Evolutionary conservation across 2,888 invertebrate species (phyloP), one percentile per base, ranked within the genome.

Genomic region (Zootermopsis nevadensis): DNA sequence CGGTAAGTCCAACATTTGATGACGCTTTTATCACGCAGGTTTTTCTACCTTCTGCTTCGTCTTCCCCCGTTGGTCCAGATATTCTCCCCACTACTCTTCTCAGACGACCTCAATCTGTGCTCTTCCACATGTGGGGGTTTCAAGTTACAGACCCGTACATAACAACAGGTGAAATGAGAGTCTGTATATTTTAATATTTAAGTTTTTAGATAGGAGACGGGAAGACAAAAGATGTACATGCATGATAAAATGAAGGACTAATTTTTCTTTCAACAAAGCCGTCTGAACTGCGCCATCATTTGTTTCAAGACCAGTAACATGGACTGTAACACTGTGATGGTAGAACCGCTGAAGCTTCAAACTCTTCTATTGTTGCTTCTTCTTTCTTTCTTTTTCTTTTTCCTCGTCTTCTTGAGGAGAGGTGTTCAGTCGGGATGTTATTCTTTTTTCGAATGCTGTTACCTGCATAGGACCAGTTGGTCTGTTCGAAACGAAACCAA

Each of bases 401-500:
- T 19, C 22, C 8, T 55, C 55, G 6, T 60, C 60, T 10, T 60
- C 60, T 27, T 60, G n/a, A 60, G 76, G 55, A 77, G 42, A 81
- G 72, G 69, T 69, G 72, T 81, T 81, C n/a, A n/a, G n/a, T n/a
- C 33, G 42, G 42, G 33, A 48, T 69, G 31, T 81, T 53, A 7
- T 60, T 55, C 33, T 74, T 72, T 76, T 74, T 82, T 76, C 31
- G 38, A 42, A 35, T 35, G 38, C n/a, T 55, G 77, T 53, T 53
- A 48, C 77, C 33, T 79, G 35, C 79, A 55, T 33, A 66, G 60
- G 66, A 66, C 79, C 79, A 79, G 79, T 79, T 79, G 79, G 79
- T 79, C 24, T 79, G 66, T 74, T 38, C 74, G 22, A 74, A 69
- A 74, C 74, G 82, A 82, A 82, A 82, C 60, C 82, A 82, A 82